Conservation (phyloP, 2,888 invertebrate genomes). For the Cephus pygmeus region DNA sequence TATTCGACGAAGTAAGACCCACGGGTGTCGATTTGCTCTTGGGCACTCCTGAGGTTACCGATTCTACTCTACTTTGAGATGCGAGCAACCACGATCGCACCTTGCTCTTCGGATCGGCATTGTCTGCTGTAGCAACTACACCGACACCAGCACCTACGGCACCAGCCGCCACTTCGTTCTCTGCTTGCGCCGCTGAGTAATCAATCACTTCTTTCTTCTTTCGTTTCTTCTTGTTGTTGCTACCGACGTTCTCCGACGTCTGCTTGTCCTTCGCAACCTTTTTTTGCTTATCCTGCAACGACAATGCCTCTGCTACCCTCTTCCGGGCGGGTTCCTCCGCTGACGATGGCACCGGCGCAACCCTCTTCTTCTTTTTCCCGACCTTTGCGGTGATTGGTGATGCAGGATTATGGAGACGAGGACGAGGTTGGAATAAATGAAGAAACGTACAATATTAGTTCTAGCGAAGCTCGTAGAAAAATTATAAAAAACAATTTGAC, state of each 20-base stretch:
- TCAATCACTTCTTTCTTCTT: conserved; percentile 84
- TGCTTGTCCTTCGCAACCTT: conserved; percentile 33
- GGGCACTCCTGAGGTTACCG: conserved; percentile 73
- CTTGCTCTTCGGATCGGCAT: conserved; percentile 75
- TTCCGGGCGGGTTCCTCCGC: conserved; percentile 52
- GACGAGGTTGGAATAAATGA: background rate
- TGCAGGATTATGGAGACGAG: background rate
- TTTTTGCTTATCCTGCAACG: conserved; percentile 34
- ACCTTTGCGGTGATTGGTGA: conserved; percentile 22
- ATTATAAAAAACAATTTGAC: background rate
- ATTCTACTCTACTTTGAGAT: conserved; percentile 65
- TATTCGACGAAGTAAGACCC: conserved; percentile 72
- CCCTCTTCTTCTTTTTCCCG: conserved; percentile 37
- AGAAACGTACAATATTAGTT: background rate
- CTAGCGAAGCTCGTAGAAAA: background rate
- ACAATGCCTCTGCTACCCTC: conserved; percentile 42
- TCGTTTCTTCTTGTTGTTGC: conserved; percentile 70
- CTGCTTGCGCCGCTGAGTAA: conserved; percentile 77
- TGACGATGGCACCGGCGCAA: conserved; percentile 20
- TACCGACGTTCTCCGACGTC: conserved; percentile 67
- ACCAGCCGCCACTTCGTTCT: conserved; percentile 69
- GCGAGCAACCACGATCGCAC: conserved; percentile 89
- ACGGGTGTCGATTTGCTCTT: conserved; percentile 89
- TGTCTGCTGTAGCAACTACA: conserved; percentile 59
- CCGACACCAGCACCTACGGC: conserved; percentile 67